phyloP scores from a whole-genome alignment of 1,140 invertebrate genomes.

The Vanessa tameamea region DNA sequence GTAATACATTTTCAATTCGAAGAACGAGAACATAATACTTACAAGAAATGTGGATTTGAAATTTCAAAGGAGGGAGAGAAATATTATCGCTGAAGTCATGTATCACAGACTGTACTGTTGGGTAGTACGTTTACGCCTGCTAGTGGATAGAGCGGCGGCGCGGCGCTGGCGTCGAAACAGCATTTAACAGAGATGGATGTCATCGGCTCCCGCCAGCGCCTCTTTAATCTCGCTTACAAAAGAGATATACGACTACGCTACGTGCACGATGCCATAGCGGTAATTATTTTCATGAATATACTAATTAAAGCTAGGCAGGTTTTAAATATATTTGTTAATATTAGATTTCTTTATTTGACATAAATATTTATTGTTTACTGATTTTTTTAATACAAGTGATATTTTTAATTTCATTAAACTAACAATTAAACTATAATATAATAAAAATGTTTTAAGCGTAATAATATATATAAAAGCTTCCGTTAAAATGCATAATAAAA shows the following conservation, averaged over 20 bases:
- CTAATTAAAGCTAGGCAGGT: background rate
- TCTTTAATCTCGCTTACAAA: constrained; percentile 63
- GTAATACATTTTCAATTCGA: constrained; percentile 7
- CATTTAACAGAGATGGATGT: constrained; percentile 65
- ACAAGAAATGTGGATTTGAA: constrained; percentile 22
- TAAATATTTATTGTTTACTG: background rate
- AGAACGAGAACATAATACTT: constrained; percentile 19
- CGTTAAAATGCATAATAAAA: too few relatives aligned
- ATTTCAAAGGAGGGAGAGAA: constrained; percentile 26
- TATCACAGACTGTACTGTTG: constrained; percentile 12
- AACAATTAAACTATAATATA: too few relatives aligned
- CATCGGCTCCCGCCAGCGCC: constrained; percentile 50
- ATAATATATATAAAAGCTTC: too few relatives aligned
- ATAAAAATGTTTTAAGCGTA: too few relatives aligned
- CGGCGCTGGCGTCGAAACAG: constrained; percentile 54
- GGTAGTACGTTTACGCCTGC: constrained; percentile 23
- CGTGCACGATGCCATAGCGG: constrained; percentile 25
- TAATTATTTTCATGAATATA: constrained; percentile 16
- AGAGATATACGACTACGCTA: constrained; percentile 54
- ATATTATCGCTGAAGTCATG: constrained; percentile 29
- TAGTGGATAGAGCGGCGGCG: constrained; percentile 13
- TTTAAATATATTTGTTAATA: background rate
- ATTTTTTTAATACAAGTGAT: too few relatives aligned
- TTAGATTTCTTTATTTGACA: background rate
- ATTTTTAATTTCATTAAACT: too few relatives aligned